Evolutionary conservation across 2,888 invertebrate species (phyloP), one percentile per base, ranked within the genome.

Genomic region (Mythimna impura): DNA sequence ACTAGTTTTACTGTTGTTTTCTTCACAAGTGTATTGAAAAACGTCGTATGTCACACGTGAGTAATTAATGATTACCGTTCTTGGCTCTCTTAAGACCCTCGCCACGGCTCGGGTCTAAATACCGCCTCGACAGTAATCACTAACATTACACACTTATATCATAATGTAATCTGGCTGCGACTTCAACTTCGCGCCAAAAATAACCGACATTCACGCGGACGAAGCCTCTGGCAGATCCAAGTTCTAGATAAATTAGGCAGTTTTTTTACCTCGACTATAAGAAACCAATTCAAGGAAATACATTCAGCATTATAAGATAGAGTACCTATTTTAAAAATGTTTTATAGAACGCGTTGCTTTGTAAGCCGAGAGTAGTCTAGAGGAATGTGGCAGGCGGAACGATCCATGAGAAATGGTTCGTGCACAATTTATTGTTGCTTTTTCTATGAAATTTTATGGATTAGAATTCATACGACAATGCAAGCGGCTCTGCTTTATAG

Each of bases 381-480:
- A 60, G 22, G 57, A 47, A 76, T 66, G 73, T 73, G 73, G 65
- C 72, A 65, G 64, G 70, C 62, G 36, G 52, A 22, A 50, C 36
- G 25, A 72, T 79, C 55, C 50, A 60, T 72, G 60, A 65, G 30
- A 72, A 61, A 65, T 30, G 30, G 40, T 64, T 47, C 65, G 47
- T 34, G n/a, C 7, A 34, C 22, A 55, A 54, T 70, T 69, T 78
- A 61, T 54, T 78, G 70, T 69, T 61, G 43, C 14, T 61, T 69
- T 61, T 74, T 61, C 12, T 74, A 30, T 14, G 36, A 30, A 74
- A 69, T 60, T 30, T 43, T 30, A 69, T 43, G 47, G n/a, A 60
- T 75, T 40, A 50, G 10, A 43, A 30, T 30, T 30, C 34, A 76
- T 52, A 34, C n/a, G 6, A 17, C 17, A 36, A n/a, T 60, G 20